Percentiles rank a stretch among this genome's conserved stretches.
These are phyloP conservation scores for Rotaria socialis DNA, from an alignment of 2,888 invertebrate species.

Conservation along the genomic window DNA sequence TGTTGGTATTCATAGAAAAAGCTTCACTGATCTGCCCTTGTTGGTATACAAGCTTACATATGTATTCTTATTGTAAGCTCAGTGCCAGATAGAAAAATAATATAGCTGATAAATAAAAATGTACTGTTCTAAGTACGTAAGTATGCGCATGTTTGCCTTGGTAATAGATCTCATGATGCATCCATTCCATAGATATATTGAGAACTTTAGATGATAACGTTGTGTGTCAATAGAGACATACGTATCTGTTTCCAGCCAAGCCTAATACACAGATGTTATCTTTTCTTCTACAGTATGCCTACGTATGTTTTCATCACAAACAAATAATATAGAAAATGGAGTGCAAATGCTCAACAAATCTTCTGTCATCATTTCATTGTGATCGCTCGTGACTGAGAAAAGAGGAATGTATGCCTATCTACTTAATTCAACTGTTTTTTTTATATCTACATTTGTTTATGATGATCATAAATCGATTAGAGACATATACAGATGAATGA, in stretches of 20 bases:
- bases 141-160: not conserved
- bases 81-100: not conserved
- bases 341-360: not conserved
- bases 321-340: not conserved
- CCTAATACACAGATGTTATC: not conserved
- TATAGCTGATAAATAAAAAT: not conserved
- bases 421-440: not conserved
- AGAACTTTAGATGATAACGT: not conserved
- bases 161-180: not conserved
- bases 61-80: not conserved
- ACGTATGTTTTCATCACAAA: not conserved
- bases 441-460: not conserved
- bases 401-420: not conserved
- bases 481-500: not conserved
- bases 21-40: not conserved
- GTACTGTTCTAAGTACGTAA: not conserved
- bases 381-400: not conserved
- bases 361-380: constrained; percentile 7
- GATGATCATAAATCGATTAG: not conserved
- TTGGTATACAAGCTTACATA: not conserved
- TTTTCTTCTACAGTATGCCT: not conserved
- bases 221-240: not conserved
- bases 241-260: not conserved
- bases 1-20: not conserved
- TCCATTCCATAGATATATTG: not conserved